Conservation (phyloP, 2,797 vertebrate species). For the Lepilemur ruficaudatus region DNA sequence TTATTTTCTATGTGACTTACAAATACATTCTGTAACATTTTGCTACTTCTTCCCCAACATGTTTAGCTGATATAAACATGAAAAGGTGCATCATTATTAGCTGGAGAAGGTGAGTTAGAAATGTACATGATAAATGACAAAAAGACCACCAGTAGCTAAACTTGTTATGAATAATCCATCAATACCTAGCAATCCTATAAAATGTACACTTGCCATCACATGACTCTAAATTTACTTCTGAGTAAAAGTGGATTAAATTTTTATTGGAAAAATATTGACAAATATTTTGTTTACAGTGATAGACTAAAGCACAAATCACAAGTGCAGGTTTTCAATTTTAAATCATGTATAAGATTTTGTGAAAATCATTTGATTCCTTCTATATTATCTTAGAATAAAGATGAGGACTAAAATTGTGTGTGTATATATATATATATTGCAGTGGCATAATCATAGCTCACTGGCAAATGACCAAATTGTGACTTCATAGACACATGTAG, state of each 20-base stretch:
- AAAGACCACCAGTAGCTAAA: not conserved
- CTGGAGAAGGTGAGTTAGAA: not conserved
- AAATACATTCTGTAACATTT: not conserved
- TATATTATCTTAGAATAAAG: not conserved
- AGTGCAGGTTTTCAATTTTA: not conserved
- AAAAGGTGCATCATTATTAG: not conserved
- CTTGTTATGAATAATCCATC: not conserved
- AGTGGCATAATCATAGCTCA: not conserved
- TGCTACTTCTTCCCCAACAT: not conserved
- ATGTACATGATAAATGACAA: not conserved
- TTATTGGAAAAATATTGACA: not conserved
- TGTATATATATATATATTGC: not conserved
- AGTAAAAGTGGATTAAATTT: not conserved
- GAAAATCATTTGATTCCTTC: not conserved
- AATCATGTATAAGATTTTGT: not conserved
- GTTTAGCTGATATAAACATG: not conserved
- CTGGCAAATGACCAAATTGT: not conserved
- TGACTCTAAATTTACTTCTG: slow-evolving; percentile 3
- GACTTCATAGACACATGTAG: not conserved
- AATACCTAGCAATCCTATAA: not conserved
- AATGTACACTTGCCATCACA: not conserved
- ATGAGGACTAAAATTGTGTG: not conserved
- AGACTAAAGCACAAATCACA: not conserved
- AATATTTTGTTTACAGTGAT: not conserved
- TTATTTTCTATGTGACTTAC: not conserved